phyloP scores from a whole-genome alignment of 2,113 vertebrate species.

The Pterocles burchelli region DNA sequence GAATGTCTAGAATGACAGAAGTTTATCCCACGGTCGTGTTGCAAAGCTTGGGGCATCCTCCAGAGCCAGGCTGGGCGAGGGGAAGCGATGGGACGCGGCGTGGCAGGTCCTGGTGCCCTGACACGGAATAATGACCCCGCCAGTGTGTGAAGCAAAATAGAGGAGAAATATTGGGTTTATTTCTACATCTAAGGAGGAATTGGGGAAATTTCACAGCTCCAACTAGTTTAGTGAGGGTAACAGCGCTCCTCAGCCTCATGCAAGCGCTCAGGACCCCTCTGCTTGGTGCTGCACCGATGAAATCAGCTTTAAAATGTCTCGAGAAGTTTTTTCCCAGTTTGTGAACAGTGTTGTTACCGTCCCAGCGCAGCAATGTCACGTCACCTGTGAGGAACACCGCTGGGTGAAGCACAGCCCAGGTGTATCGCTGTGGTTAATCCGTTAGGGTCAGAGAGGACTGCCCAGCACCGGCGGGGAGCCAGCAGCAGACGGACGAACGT shows the following conservation, averaged over 20 bases:
- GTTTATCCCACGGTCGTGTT: fast-evolving
- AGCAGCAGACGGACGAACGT: background rate
- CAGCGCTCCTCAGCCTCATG: background rate
- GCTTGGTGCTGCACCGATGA: background rate
- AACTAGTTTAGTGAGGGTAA: background rate
- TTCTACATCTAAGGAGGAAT: background rate
- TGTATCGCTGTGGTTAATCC: fast-evolving
- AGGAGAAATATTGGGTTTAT: background rate
- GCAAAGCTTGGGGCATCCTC: background rate
- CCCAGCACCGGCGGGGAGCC: background rate
- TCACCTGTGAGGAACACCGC: background rate
- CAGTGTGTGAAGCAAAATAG: fast-evolving
- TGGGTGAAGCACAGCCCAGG: background rate
- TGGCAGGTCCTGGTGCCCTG: background rate
- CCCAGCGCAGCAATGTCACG: fast-evolving
- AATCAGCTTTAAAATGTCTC: background rate
- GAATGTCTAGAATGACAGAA: background rate
- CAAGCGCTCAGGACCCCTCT: background rate
- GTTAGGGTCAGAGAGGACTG: too few relatives aligned
- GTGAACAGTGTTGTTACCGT: fast-evolving
- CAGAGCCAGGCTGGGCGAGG: background rate
- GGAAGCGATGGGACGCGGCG: background rate
- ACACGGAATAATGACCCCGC: background rate
- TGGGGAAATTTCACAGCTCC: background rate
- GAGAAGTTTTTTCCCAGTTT: background rate